These are phyloP conservation scores for Leptopilina myrica DNA, from an alignment of 2,888 invertebrate species.

Conservation along the genomic window DNA sequence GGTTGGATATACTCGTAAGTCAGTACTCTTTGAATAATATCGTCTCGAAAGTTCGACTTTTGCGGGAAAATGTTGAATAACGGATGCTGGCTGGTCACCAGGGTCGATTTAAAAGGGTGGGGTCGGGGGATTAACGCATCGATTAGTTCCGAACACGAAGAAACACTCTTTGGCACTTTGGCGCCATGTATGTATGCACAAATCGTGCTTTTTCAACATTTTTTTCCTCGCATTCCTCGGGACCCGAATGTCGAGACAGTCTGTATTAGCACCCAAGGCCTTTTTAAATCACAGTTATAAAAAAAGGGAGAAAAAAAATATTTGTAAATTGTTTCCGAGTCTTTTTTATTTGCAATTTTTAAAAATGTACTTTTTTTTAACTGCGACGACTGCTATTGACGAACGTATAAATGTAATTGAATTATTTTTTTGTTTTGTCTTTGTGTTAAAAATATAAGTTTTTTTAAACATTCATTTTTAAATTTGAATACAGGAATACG, in stretches of 20 bases:
- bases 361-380: too few relatives aligned
- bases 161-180: constrained; percentile 72
- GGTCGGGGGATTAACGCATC: constrained; percentile 70
- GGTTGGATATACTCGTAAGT: constrained; percentile 1
- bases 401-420: too few relatives aligned
- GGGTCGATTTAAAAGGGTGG: constrained; percentile 47
- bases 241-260: neutral
- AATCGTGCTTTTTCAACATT: constrained; percentile 44
- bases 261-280: neutral
- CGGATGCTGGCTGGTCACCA: constrained; percentile 45
- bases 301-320: neutral
- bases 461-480: too few relatives aligned
- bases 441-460: too few relatives aligned
- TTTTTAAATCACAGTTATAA: neutral
- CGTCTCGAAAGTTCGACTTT: constrained; percentile 41
- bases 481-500: too few relatives aligned
- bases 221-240: constrained; percentile 43
- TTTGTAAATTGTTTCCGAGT: neutral
- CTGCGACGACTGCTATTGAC: too few relatives aligned
- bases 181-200: constrained; percentile 20
- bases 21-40: constrained; percentile 4
- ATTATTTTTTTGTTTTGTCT: too few relatives aligned
- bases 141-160: constrained; percentile 69
- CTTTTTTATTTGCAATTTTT: neutral
- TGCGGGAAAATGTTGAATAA: constrained; percentile 46